Percentiles rank a stretch among this genome's conserved stretches.
Evolutionary conservation across 2,888 invertebrate genomes (phyloP).

Genomic region (Drosophila seclusa): DNA sequence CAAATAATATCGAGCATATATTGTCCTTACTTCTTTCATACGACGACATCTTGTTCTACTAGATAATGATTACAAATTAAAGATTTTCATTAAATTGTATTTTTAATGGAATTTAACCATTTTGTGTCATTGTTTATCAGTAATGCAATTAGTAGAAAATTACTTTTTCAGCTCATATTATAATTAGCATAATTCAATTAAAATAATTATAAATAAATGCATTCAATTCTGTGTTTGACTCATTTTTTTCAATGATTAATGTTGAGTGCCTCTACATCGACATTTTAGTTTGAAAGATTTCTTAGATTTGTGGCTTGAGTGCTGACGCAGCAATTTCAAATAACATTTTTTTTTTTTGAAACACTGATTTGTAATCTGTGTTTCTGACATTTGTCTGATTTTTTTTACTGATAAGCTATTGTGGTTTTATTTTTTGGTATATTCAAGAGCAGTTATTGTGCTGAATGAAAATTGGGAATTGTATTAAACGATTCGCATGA

Average conservation of each 20-base stretch:
- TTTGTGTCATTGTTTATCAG: background rate
- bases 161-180: background rate
- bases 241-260: conserved; percentile 3
- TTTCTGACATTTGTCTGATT: background rate
- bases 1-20: background rate
- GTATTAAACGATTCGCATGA: background rate
- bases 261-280: background rate
- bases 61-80: too few relatives aligned
- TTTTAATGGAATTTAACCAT: background rate
- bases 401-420: conserved; percentile 20
- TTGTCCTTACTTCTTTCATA: background rate
- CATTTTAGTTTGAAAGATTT: background rate
- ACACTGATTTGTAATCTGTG: background rate
- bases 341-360: background rate
- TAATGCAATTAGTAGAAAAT: background rate
- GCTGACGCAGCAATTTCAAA: background rate
- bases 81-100: background rate
- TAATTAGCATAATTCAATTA: conserved; percentile 4
- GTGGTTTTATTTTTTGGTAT: background rate
- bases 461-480: conserved; percentile 15
- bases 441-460: conserved; percentile 1
- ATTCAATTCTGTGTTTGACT: conserved; percentile 14
- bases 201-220: conserved; percentile 5
- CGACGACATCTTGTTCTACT: background rate
- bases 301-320: background rate